Base-by-base conservation (phyloP, 2,888 invertebrate genomes). In the Sericinus montela region DNA sequence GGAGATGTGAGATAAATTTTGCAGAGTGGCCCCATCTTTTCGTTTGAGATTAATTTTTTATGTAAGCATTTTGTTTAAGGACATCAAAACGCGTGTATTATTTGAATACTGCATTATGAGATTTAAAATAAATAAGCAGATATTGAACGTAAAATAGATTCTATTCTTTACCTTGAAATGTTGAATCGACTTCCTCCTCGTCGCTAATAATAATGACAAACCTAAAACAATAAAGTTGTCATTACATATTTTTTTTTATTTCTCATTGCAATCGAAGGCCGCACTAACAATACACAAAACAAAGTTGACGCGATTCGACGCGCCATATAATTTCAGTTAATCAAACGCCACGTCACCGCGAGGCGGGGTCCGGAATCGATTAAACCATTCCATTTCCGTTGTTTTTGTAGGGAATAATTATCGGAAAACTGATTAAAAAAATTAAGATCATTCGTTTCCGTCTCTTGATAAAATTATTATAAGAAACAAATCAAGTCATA, bases 21-120 rank as follows among this genome's bases (percentile, higher is more conserved):
- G 87, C 82, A 87, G 86, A 88, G 88, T 88, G 83, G 88, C 88
- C 86, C 88, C 85, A 87, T 88, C 87, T 87, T 88, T 86, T 85
- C 85, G 86, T 76, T 80, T 82, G 73, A 77, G 82, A 87, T 88
- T 77, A 85, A 88, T 87, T 67, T 84, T 88, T 88, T 81, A 88
- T 87, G 83, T 57, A 75, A 73, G 78, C 80, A 82, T 74, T 71
- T 74, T 75, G 76, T 75, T 83, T 79, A 51, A 60, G 58, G 57
- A 79, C 78, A 78, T 86, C 84, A 85, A 87, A 85, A 74, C 74
- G 77, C 75, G 81, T 78, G 77, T 75, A 72, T 79, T n/a, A n/a
- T n/a, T n/a, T n/a, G n/a, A n/a, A n/a, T n/a, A n/a, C n/a, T n/a
- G n/a, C n/a, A n/a, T n/a, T n/a, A n/a, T n/a, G n/a, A n/a, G n/a